Conservation (phyloP, 64 coral and sea anemone species). For the Trachythela sp. region DNA sequence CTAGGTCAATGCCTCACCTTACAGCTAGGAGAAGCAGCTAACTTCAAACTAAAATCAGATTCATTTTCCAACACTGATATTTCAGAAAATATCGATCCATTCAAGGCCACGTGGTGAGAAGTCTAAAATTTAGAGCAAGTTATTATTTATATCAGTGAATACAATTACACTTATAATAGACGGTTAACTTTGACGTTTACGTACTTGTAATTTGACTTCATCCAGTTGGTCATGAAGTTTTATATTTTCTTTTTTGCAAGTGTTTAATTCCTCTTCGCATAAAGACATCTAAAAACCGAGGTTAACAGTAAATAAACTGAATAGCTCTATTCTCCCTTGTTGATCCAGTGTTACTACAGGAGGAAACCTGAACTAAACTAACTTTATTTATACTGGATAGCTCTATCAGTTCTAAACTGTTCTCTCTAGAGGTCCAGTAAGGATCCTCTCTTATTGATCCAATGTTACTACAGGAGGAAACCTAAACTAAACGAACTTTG, state of each 20-base stretch:
- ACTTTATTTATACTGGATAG: too few species aligned
- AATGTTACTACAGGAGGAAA: too few species aligned
- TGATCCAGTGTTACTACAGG: too few species aligned
- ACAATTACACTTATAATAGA: too few species aligned
- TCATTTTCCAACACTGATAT: background rate
- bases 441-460: too few species aligned
- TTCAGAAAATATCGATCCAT: constrained; percentile 3
- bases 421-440: too few species aligned
- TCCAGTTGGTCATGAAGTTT: background rate
- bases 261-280: constrained; percentile 10
- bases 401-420: too few species aligned
- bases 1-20: background rate
- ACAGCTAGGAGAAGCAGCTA: background rate
- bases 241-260: background rate
- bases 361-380: too few species aligned
- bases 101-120: background rate
- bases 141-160: too few species aligned
- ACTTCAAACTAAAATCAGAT: background rate
- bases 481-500: too few species aligned
- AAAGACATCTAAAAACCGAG: background rate
- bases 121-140: background rate
- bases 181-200: background rate
- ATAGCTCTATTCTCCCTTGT: too few species aligned
- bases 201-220: background rate
- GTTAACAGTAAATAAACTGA: too few species aligned